Evolutionary conservation across 2,888 invertebrate species (phyloP).

Genomic region (Carabus problematicus): DNA sequence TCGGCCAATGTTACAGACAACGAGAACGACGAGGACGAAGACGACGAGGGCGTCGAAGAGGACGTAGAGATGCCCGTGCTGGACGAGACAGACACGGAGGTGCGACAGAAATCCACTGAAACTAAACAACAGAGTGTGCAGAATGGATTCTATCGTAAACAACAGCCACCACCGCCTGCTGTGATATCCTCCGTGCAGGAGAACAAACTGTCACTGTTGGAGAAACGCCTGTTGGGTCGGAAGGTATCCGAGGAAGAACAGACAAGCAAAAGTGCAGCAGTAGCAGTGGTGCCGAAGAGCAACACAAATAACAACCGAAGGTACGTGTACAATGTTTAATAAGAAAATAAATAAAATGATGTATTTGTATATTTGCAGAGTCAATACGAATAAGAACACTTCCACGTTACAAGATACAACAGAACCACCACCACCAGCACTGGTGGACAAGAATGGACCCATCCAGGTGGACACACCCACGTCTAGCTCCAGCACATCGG

Average conservation of each 20-base stretch:
- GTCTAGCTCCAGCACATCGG: no score
- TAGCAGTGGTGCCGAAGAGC: conserved; percentile 13
- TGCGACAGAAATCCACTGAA: conserved; percentile 31
- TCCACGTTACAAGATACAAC: no score
- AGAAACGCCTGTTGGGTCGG: conserved; percentile 54
- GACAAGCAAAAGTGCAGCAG: conserved; percentile 7
- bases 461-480: no score
- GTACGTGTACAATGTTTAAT: background rate
- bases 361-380: no score
- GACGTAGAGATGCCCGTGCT: background rate
- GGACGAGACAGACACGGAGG: conserved; percentile 36
- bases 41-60: conserved; percentile 25
- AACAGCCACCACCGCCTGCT: background rate
- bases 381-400: no score
- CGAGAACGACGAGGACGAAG: conserved; percentile 45
- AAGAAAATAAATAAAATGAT: background rate
- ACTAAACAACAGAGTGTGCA: conserved; percentile 1
- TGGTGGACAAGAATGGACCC: conserved; percentile 24
- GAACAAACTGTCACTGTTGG: conserved; percentile 53
- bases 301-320: conserved; percentile 6
- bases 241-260: conserved; percentile 40
- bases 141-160: background rate
- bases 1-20: conserved; percentile 43
- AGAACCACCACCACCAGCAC: background rate
- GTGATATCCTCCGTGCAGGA: background rate